Percentiles rank a stretch among this genome's conserved stretches.
phyloP scores from a whole-genome alignment of 2,888 invertebrate genomes.

The Drosophila eohydei region DNA sequence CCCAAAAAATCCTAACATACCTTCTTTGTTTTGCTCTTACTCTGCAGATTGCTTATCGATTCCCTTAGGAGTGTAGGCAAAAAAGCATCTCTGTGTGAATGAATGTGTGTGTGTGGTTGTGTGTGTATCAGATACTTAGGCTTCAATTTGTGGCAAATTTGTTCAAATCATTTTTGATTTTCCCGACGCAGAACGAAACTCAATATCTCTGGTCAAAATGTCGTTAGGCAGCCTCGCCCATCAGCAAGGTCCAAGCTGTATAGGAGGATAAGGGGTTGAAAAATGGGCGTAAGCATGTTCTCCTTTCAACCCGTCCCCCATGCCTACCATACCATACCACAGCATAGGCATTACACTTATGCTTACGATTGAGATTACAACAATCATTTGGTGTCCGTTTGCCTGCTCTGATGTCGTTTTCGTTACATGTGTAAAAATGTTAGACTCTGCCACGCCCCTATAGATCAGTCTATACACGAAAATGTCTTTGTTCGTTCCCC shows the following conservation, averaged over 20 bases:
- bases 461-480: background rate
- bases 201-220: slow-evolving; percentile 32
- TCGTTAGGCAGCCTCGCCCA: slow-evolving; percentile 7
- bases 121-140: slow-evolving; percentile 35
- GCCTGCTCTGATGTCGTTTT: background rate
- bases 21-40: slow-evolving; percentile 11
- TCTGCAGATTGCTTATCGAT: slow-evolving; percentile 53
- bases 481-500: background rate
- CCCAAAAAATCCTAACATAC: slow-evolving; percentile 14
- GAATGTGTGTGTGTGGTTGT: background rate
- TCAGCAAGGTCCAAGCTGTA: background rate
- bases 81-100: background rate
- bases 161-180: slow-evolving; percentile 50
- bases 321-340: background rate
- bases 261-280: slow-evolving; percentile 1
- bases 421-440: background rate
- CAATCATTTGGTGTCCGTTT: background rate
- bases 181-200: slow-evolving; percentile 25
- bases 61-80: slow-evolving; percentile 45
- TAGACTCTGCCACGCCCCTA: background rate
- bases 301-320: background rate
- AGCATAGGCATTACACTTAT: background rate
- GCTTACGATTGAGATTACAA: background rate
- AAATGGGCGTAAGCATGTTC: slow-evolving; percentile 3
- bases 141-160: slow-evolving; percentile 66